phyloP scores from a whole-genome alignment of 2,888 invertebrate genomes.

The Ormia ochracea region DNA sequence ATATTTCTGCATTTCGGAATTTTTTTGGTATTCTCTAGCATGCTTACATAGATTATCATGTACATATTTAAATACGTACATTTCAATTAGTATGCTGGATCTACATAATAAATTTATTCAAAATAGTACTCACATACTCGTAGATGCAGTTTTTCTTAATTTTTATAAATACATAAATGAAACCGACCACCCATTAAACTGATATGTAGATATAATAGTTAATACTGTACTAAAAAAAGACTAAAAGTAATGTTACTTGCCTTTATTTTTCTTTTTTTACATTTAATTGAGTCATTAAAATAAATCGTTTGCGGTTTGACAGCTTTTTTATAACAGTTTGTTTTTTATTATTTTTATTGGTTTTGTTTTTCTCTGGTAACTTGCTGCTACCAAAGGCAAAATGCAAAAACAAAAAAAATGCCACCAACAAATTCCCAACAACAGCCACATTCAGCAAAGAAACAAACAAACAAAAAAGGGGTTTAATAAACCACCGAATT shows the following conservation, averaged over 20 bases:
- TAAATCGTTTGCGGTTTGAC: constrained; percentile 70
- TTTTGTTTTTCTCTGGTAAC: constrained; percentile 1
- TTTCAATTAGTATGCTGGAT: no score
- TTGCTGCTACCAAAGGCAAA: constrained; percentile 26
- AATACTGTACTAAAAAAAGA: background rate
- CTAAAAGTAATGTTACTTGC: constrained; percentile 6
- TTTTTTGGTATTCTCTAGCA: no score
- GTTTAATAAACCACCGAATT: constrained; percentile 47
- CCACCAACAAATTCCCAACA: constrained; percentile 52
- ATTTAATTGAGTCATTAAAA: constrained; percentile 75
- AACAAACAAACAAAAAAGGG: constrained; percentile 26
- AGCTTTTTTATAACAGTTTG: constrained; percentile 53
- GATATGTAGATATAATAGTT: background rate
- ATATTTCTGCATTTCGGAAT: no score
- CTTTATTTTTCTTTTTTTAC: constrained; percentile 70
- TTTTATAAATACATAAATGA: background rate
- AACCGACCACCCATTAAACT: constrained; percentile 43
- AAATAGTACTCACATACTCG: no score
- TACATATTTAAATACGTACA: no score
- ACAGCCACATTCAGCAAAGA: constrained; percentile 30
- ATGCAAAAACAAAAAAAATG: constrained; percentile 32
- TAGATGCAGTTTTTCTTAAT: background rate
- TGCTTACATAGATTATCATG: no score
- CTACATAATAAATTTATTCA: no score
- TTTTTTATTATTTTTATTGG: background rate